Conservation (phyloP, 1,140 invertebrate species). For the Phymastichus coffea region DNA sequence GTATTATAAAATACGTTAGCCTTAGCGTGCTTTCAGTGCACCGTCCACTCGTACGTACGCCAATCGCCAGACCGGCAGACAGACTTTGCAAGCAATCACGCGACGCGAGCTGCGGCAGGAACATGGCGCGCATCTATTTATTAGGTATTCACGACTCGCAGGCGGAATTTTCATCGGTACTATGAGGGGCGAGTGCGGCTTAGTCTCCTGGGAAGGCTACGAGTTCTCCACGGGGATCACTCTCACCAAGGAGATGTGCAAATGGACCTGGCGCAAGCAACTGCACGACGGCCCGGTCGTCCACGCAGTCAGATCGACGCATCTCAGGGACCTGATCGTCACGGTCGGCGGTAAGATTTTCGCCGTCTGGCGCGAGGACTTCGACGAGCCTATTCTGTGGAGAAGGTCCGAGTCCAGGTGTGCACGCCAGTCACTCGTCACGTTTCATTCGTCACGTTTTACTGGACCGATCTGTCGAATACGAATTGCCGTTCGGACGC, state of each 20-base stretch:
- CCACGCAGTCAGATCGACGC: conserved; percentile 58
- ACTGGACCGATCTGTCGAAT: background rate
- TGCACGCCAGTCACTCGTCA: too few species aligned
- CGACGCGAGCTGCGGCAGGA: too few species aligned
- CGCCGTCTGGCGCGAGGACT: conserved; percentile 61
- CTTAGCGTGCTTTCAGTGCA: too few species aligned
- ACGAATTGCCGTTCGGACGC: conserved; percentile 1
- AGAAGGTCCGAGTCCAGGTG: conserved; percentile 49
- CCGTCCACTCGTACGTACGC: too few species aligned
- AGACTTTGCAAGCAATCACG: too few species aligned
- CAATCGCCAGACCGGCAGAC: too few species aligned
- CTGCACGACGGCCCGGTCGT: conserved; percentile 70
- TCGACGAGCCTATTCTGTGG: conserved; percentile 58
- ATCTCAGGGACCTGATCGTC: conserved; percentile 57
- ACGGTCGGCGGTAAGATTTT: conserved; percentile 62
- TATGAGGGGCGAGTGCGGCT: conserved; percentile 53
- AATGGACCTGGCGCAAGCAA: conserved; percentile 51
- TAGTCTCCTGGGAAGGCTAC: conserved; percentile 62
- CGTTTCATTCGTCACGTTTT: background rate
- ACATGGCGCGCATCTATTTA: too few species aligned
- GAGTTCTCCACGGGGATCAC: conserved; percentile 60
- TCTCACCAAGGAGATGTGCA: conserved; percentile 58
- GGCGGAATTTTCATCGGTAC: conserved; percentile 41
- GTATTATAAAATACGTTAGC: too few species aligned
- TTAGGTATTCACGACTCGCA: too few species aligned